Evolutionary conservation across 1,140 invertebrate genomes (phyloP), one percentile per base, ranked within the genome.

Genomic region (Pseudoatta argentina): DNA sequence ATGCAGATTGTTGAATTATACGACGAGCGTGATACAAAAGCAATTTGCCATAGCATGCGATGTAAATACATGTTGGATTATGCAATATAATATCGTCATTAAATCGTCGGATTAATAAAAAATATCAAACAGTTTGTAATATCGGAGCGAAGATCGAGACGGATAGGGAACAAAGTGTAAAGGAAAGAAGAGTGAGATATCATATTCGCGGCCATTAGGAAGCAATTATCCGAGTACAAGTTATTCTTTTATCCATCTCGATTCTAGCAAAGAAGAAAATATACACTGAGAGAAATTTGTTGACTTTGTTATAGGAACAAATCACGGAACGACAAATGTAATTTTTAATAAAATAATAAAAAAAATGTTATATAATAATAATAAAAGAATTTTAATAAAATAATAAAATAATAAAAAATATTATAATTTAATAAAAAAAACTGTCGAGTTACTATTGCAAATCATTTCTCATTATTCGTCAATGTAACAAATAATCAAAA

Each of bases 151-250:
- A 34, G 64, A 48, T 16, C 6, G 12, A 67, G 30, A 30, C 53
- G 53, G 30, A 51, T 30, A 27, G 51, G 24, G 14, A 61, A 75
- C 14, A 73, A 61, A 73, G 55, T 5, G 3, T 30, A 34, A 34
- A 18, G 55, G 18, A 16, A 67, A 44, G 55, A 10, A 55, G 55
- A 30, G 66, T 61, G 64, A 76, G 77, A 57, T 71, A 66, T 87
- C 67, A 77, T 78, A 88, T 89, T 89, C 77, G 78, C 85, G 53
- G 85, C 78, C 85, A 87, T 89, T 88, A 88, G 83, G 85, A 87
- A 89, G 59, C 85, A 89, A 89, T 89, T 89, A 87, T 39, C 63
- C 72, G 63, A 61, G 67, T 78, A 59, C 48, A 66, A 87, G 59
- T 78, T 61, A 57, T 78, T 77, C 85, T 89, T 89, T 89, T 88